A percentile compares a stretch with the other conserved stretches of the same genome.
phyloP scores from a whole-genome alignment of 2,797 vertebrate species.

The Pipistrellus kuhlii region DNA sequence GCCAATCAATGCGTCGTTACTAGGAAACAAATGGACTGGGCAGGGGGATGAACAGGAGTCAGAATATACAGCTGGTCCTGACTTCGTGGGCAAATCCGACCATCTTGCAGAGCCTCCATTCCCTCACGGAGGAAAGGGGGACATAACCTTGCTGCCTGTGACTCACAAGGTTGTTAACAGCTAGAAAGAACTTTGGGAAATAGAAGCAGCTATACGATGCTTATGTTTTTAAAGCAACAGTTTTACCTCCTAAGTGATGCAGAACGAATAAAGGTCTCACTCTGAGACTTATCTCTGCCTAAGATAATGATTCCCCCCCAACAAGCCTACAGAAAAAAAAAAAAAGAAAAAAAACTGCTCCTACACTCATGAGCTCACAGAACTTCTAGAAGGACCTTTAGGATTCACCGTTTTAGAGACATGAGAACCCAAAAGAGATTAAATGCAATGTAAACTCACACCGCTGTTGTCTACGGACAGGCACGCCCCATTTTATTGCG shows the following conservation, averaged over 20 bases:
- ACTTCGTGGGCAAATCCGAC: not conserved
- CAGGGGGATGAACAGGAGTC: not conserved
- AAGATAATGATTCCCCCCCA: not conserved
- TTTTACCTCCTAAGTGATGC: not conserved
- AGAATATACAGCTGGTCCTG: not conserved
- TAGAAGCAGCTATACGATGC: not conserved
- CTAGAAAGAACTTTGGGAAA: not conserved
- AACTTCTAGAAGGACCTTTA: not conserved
- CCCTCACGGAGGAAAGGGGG: not conserved
- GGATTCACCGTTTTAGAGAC: not conserved
- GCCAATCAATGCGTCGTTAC: not conserved
- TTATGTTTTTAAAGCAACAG: slow-evolving; percentile 10
- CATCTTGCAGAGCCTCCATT: not conserved
- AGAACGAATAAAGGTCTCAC: not conserved
- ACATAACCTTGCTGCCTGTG: not conserved
- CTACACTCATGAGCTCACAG: not conserved
- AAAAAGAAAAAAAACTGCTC: not conserved
- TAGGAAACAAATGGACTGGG: not conserved
- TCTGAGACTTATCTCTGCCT: not conserved
- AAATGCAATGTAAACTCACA: not conserved
- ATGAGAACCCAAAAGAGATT: not conserved
- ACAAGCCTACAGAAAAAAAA: not conserved
- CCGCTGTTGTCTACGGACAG: not conserved
- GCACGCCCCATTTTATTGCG: not conserved
- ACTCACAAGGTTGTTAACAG: not conserved